Conservation (phyloP, 2,888 invertebrate genomes). For the Euzophera pinguis region DNA sequence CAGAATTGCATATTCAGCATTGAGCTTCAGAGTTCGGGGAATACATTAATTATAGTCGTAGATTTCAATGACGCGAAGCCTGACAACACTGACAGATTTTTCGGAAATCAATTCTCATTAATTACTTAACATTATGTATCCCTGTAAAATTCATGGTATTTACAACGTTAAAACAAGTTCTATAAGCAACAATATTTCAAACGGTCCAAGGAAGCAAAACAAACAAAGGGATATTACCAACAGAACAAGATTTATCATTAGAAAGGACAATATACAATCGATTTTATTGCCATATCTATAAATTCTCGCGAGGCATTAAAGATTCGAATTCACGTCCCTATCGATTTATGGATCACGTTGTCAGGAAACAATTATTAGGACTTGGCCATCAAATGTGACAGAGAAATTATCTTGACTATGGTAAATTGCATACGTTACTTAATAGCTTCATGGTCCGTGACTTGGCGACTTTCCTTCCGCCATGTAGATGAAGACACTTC, state of each 20-base stretch:
- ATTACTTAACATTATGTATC: too few relatives aligned
- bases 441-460: conserved; percentile 50
- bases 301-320: conserved; percentile 45
- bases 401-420: conserved; percentile 48
- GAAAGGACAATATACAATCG: conserved; percentile 52
- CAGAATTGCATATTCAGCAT: too few relatives aligned
- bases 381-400: conserved; percentile 42
- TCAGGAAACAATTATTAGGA: conserved; percentile 53
- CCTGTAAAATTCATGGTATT: too few relatives aligned
- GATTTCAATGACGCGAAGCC: too few relatives aligned
- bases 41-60: too few relatives aligned
- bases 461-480: conserved; percentile 49
- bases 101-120: too few relatives aligned
- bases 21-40: too few relatives aligned
- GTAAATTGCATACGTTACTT: conserved; percentile 43
- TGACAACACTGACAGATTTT: too few relatives aligned
- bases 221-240: conserved; percentile 27
- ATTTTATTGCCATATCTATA: conserved; percentile 51
- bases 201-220: conserved; percentile 21
- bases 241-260: conserved; percentile 42
- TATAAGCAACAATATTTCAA: background rate
- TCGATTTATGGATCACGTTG: conserved; percentile 60
- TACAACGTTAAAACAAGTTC: background rate
- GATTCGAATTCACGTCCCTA: conserved; percentile 45
- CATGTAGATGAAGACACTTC: conserved; percentile 32